Evolutionary conservation across 2,113 vertebrate species (phyloP), one percentile per base, ranked within the genome.

Genomic region (Echinops telfairi): DNA sequence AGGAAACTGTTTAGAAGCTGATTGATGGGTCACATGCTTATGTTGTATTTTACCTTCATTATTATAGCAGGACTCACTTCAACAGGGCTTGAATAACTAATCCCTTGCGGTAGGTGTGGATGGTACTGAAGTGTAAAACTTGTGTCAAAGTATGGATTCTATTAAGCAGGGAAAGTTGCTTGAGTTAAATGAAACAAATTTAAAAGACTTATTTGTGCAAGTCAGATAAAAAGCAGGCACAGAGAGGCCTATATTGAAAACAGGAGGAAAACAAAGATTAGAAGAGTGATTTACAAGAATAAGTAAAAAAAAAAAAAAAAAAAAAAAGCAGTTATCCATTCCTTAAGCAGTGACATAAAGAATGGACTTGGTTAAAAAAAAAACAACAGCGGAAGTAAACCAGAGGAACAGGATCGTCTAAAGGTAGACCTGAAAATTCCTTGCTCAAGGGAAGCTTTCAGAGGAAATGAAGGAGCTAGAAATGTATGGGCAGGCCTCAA

Each of bases 31-130:
- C 29, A 83, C 58, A 87, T 77, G 80, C 33, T 90, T 79, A 33
- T 78, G 73, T 91, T 81, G 83, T 83, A 89, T 76, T 89, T 96
- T 89, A 64, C 68, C 6, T 89, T 82, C 10, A 77, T 60, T n/a
- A 88, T 57, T 68, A 38, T 84, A 79, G 70, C 9, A 36, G 29
- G 15, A 81, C 79, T 89, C 86, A 47, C 33, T 70, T 75, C 36
- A 75, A 33, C 2, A 5, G 92, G 64, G 88, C 47, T 14, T 62
- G 14, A 62, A 91, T 5, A 73, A 88, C 15, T 82, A 38, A 76
- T 64, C 19, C 64, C 36, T 73, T 77, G 3, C 31, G 31, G 31
- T 36, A 89, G 40, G 14, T 75, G 6, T 78, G 75, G 31, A 27
- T 27, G 79, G 73, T 27, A 83, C 11, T 78, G 17, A 92, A 80